phyloP scores from a whole-genome alignment of 2,888 invertebrate species.

The Crossocerus cetratus region DNA sequence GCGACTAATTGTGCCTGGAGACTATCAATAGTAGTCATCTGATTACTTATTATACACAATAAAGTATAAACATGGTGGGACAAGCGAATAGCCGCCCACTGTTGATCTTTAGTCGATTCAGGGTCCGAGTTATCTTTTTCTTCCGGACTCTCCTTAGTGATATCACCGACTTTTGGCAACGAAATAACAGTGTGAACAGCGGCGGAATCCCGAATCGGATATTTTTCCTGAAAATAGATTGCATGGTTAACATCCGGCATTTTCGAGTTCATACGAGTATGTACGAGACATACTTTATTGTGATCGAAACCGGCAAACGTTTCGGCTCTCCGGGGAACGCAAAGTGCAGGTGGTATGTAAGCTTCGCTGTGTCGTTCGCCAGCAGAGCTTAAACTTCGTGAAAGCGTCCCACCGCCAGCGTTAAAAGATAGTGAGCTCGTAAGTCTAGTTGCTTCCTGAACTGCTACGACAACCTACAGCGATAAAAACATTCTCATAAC shows the following conservation, averaged over 20 bases:
- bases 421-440: constrained; percentile 86
- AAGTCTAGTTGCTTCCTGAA: constrained; percentile 85
- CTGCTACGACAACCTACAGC: constrained; percentile 68
- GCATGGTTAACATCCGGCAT: background rate
- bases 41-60: constrained; percentile 91
- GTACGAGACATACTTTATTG: constrained; percentile 66
- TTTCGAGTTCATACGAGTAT: no score
- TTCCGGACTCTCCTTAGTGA: constrained; percentile 51
- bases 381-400: constrained; percentile 94
- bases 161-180: constrained; percentile 62
- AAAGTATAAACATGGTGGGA: constrained; percentile 93
- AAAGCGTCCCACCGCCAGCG: constrained; percentile 84
- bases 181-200: constrained; percentile 59
- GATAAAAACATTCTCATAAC: background rate
- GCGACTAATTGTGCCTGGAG: constrained; percentile 89
- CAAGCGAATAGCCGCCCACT: constrained; percentile 87
- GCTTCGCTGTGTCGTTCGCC: constrained; percentile 93
- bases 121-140: constrained; percentile 59
- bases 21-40: constrained; percentile 92
- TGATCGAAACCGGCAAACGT: constrained; percentile 97
- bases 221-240: constrained; percentile 61
- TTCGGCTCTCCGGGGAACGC: constrained; percentile 91
- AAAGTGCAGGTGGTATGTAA: constrained; percentile 89
- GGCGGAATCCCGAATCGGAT: constrained; percentile 69
- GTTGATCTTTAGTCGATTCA: constrained; percentile 79